Conservation (phyloP, 2,797 vertebrate genomes). For the Balearica regulorum region DNA sequence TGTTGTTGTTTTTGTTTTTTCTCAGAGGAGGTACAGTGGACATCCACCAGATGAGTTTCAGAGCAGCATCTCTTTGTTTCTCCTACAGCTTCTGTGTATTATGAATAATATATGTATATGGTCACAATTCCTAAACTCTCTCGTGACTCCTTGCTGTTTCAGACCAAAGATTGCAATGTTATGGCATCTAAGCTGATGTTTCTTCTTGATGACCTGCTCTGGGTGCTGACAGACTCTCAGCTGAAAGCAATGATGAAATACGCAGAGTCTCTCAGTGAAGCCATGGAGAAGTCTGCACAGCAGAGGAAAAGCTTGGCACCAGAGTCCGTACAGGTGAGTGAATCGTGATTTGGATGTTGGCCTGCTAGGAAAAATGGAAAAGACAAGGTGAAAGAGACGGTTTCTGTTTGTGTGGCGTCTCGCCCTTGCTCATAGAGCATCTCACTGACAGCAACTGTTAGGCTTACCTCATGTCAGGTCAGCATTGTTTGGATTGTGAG, state of each 20-base stretch:
- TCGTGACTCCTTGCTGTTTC: not conserved
- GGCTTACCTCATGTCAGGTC: not conserved
- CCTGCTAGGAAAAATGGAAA: not conserved
- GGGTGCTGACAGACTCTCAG: slow-evolving; percentile 98
- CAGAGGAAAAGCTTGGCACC: slow-evolving; percentile 93
- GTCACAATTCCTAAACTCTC: not conserved
- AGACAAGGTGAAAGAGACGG: not conserved
- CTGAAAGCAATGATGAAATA: slow-evolving; percentile 98
- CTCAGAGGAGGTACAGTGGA: not conserved
- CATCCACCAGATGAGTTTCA: not conserved
- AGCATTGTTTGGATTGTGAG: rapidly evolving
- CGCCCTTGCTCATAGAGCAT: not conserved
- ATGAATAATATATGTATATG: not conserved
- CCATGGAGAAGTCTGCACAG: slow-evolving; percentile 93
- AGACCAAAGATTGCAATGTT: slow-evolving; percentile 98
- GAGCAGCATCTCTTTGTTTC: not conserved
- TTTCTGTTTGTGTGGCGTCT: not conserved
- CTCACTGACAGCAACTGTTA: not conserved
- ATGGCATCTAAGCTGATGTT: slow-evolving; percentile 94
- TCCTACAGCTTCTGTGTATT: not conserved
- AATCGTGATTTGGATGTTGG: not conserved
- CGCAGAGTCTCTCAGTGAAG: slow-evolving; percentile 93
- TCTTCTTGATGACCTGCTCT: slow-evolving; percentile 94
- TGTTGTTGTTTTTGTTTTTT: not conserved
- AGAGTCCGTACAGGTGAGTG: slow-evolving; percentile 84